Percentiles rank a stretch among this genome's conserved stretches.
Conservation (phyloP, 2,888 invertebrate species). For the Sussaba pulchella region DNA sequence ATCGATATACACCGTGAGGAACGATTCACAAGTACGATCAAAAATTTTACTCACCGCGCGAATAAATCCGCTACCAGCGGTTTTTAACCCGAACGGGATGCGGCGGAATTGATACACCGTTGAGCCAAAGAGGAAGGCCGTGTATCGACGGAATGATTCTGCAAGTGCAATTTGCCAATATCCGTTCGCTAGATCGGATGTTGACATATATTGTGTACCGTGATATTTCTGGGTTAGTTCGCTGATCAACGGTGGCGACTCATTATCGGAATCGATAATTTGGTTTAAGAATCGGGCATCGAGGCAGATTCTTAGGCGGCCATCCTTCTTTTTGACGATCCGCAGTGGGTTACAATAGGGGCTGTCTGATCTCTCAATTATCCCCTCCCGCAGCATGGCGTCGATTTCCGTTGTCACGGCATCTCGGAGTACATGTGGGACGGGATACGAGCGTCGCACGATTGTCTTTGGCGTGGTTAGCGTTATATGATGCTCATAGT, state of each 20-base stretch:
- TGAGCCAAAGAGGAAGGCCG: constrained; percentile 54
- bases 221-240: too few relatives aligned
- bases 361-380: constrained; percentile 64
- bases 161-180: constrained; percentile 64
- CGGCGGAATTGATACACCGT: too few relatives aligned
- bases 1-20: constrained; percentile 50
- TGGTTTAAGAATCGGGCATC: constrained; percentile 74
- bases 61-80: too few relatives aligned
- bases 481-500: constrained; percentile 59
- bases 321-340: constrained; percentile 74
- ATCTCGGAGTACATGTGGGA: too few relatives aligned
- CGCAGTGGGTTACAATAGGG: constrained; percentile 74
- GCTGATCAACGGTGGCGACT: too few relatives aligned
- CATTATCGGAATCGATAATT: too few relatives aligned
- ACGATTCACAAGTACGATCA: constrained; percentile 57
- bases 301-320: constrained; percentile 73
- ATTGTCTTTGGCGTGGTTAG: constrained; percentile 66
- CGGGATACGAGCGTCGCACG: too few relatives aligned
- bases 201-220: constrained; percentile 61
- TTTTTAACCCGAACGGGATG: too few relatives aligned
- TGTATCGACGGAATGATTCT: constrained; percentile 50
- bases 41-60: constrained; percentile 69
- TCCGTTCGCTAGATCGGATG: constrained; percentile 67
- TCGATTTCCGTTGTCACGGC: constrained; percentile 70
- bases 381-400: constrained; percentile 67